Conservation (phyloP, 2,888 invertebrate genomes). For the Pristionchus fissidentatus region DNA sequence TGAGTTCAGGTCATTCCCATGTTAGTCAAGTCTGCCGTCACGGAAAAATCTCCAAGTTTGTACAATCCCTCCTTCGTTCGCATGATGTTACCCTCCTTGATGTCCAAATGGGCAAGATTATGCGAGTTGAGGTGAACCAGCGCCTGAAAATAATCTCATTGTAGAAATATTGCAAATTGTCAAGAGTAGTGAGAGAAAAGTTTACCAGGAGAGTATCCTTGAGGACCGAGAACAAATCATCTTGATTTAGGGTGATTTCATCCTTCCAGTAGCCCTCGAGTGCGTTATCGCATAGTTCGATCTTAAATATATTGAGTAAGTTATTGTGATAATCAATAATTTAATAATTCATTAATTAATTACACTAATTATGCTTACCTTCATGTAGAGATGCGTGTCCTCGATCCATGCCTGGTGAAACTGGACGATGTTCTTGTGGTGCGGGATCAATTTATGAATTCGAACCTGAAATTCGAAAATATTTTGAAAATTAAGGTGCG, state of each 20-base stretch:
- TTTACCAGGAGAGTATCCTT: neutral
- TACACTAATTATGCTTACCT: too few relatives aligned
- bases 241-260: neutral
- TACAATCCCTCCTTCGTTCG: neutral
- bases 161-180: too few relatives aligned
- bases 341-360: too few relatives aligned
- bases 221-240: neutral
- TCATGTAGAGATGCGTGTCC: neutral
- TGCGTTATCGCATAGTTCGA: neutral
- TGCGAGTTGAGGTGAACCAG: neutral
- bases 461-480: neutral
- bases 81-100: neutral
- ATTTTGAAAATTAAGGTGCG: neutral
- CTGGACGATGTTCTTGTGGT: neutral
- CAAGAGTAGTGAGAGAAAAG: neutral
- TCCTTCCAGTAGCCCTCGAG: neutral
- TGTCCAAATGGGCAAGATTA: neutral
- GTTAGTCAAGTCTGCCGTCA: neutral
- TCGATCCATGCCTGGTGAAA: constrained; percentile 9
- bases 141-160: too few relatives aligned
- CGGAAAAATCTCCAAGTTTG: constrained; percentile 1
- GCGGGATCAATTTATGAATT: neutral
- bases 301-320: too few relatives aligned
- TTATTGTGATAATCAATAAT: too few relatives aligned
- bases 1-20: too few relatives aligned